A percentile compares a stretch with the other conserved stretches of the same genome.
These are phyloP conservation scores for Acarapis woodi DNA, from an alignment of 1,140 invertebrate genomes.

Conservation along the genomic window DNA sequence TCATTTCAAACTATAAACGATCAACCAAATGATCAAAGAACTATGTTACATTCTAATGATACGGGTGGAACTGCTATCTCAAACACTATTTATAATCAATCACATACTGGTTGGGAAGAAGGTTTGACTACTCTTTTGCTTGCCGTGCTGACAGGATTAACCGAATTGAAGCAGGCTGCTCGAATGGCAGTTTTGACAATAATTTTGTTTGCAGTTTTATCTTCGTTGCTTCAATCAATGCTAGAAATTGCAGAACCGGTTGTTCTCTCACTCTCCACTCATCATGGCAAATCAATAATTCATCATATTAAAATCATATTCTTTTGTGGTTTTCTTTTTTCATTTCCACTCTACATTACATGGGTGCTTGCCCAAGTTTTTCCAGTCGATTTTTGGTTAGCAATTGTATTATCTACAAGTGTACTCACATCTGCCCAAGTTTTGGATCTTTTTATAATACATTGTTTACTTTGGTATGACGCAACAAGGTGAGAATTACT, in stretches of 20 bases:
- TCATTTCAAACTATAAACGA: background rate
- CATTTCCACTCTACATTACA: conserved; percentile 24
- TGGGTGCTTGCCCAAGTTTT: conserved; percentile 23
- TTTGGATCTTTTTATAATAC: conserved; percentile 23
- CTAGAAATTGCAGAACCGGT: conserved; percentile 27
- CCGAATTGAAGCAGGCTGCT: conserved; percentile 23
- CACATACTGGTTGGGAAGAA: conserved; percentile 25
- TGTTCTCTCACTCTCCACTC: conserved; percentile 22
- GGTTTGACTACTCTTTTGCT: conserved; percentile 26
- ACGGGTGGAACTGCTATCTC: too few relatives aligned
- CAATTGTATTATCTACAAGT: conserved; percentile 24
- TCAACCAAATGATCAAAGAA: background rate
- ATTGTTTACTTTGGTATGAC: conserved; percentile 25
- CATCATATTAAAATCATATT: conserved; percentile 20
- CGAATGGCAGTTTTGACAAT: conserved; percentile 24
- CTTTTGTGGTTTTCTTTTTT: conserved; percentile 22
- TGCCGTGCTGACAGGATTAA: conserved; percentile 24
- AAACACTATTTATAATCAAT: conserved; percentile 18
- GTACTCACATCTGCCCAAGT: conserved; percentile 26
- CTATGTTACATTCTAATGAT: too few relatives aligned
- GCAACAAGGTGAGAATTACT: too few relatives aligned
- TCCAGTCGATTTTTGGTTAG: conserved; percentile 26
- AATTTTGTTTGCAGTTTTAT: conserved; percentile 24
- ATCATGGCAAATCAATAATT: conserved; percentile 16
- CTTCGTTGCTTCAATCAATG: conserved; percentile 26